Base-by-base conservation (phyloP, 2,888 invertebrate species). In the Eugnorisma glareosa region DNA sequence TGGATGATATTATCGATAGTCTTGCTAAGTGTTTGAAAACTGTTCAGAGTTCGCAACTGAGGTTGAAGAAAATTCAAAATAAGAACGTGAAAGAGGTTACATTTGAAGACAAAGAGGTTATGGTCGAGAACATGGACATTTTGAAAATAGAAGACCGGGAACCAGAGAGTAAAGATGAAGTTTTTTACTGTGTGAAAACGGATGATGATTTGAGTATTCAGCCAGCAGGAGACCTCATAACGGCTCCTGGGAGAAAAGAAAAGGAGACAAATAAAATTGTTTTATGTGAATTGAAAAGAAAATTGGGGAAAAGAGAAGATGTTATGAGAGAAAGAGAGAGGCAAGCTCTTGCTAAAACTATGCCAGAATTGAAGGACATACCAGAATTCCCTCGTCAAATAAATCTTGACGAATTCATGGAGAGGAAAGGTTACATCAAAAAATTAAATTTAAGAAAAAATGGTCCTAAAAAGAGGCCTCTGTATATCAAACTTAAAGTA, bases 321-420 rank as follows among this genome's bases (percentile, higher is more conserved):
- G 77, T 95, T 4, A 97, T 97, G 97, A 90, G 96, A 3, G 96
- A 96, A 80, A 92, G 97, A 77, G 97, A 97, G 82, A 94, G 96
- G 45, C 95, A 94, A 85, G 97, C 97, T 21, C 85, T 97, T 24
- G 93, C 90, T 2, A 96, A 96, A 90, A 96, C 96, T 0, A 97
- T 97, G 97, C 97, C 97, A 0, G 93, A 95, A 21, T 75, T 95
- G 2, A 94, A 94, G 84, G 86, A 91, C 31, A 75, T 95, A 21
- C 97, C 97, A 0, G 96, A 97, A 67, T 97, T 97, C 64, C 96
- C 96, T 0, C 92, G 96, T 63, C 97, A 97, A 77, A 96, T 96
- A 15, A 85, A 92, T 63, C 86, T 92, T 2, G 94, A 94, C 28
- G 95, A 94, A 2, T 93, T 88, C 10, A 51, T 89, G 0, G 93